These are phyloP conservation scores for Rhombomys opimus DNA, from an alignment of 2,113 vertebrate species.

Conservation along the genomic window DNA sequence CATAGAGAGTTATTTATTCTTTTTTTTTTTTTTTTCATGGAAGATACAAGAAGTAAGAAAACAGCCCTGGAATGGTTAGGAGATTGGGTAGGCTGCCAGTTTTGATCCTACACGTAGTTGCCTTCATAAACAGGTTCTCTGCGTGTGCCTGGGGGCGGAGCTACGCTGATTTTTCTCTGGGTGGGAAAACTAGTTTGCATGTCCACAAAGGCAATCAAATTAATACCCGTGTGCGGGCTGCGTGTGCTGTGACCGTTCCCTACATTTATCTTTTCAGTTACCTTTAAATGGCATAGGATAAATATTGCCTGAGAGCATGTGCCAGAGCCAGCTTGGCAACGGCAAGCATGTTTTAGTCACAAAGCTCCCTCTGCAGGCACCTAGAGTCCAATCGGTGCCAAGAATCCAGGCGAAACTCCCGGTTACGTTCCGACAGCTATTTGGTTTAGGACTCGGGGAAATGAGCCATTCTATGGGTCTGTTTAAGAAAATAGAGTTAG, in stretches of 20 bases:
- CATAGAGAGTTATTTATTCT: not conserved
- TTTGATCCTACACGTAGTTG: not conserved
- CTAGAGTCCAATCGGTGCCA: slow-evolving; percentile 69
- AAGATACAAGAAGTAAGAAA: slow-evolving; percentile 11
- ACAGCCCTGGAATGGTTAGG: not conserved
- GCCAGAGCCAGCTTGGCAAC: slow-evolving; percentile 76
- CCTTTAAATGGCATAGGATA: slow-evolving; percentile 71
- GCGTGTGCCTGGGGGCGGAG: not conserved
- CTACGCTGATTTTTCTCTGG: slow-evolving; percentile 37
- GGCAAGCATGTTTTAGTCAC: slow-evolving; percentile 63
- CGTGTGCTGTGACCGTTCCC: not conserved
- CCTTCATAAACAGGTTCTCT: slow-evolving; percentile 9
- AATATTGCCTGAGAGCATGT: slow-evolving; percentile 63
- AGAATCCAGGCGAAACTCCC: slow-evolving; percentile 61
- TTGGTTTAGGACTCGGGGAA: slow-evolving; percentile 47
- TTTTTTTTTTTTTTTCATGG: not conserved
- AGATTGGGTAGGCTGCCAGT: not conserved
- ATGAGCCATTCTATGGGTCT: slow-evolving; percentile 28
- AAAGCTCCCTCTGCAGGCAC: slow-evolving; percentile 70
- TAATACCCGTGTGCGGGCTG: slow-evolving; percentile 50
- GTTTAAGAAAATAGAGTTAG: slow-evolving; percentile 60
- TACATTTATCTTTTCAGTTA: slow-evolving; percentile 72
- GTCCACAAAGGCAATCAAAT: slow-evolving; percentile 67
- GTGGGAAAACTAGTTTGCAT: slow-evolving; percentile 60
- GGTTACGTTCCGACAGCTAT: slow-evolving; percentile 46